Evolutionary conservation across 2,888 invertebrate genomes (phyloP).

Genomic region (Temnothorax unifasciatus): DNA sequence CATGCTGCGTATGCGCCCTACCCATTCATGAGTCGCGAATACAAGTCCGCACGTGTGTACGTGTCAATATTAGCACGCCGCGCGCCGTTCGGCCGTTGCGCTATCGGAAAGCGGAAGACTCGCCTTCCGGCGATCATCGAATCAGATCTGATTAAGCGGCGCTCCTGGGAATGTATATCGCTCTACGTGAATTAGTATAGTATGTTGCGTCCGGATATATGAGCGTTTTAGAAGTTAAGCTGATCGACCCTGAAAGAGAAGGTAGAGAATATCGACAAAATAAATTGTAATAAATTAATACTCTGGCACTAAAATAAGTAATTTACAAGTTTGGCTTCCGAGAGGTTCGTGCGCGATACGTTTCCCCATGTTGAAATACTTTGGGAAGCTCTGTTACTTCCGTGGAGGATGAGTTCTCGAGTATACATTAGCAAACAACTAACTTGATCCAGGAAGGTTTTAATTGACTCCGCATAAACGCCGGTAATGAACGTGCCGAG

Average conservation of each 20-base stretch:
- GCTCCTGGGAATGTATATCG: not conserved
- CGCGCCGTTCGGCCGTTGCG: not conserved
- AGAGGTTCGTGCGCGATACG: too few relatives aligned
- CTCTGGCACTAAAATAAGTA: not conserved
- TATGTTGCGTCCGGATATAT: not conserved
- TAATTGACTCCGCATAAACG: constrained; percentile 6
- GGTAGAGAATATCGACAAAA: not conserved
- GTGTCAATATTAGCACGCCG: constrained; percentile 14
- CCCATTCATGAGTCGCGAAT: constrained; percentile 65
- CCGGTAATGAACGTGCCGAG: not conserved
- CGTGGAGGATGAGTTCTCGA: not conserved
- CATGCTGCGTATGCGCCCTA: not conserved
- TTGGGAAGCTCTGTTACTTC: not conserved
- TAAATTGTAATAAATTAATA: too few relatives aligned
- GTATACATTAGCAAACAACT: constrained; percentile 1
- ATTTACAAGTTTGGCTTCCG: too few relatives aligned
- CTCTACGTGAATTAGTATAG: not conserved
- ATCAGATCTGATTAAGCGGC: constrained; percentile 16
- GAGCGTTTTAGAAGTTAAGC: not conserved
- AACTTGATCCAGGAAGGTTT: not conserved
- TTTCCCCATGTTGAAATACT: not conserved
- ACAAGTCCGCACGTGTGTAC: not conserved
- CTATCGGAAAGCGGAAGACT: constrained; percentile 29
- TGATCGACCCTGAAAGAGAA: not conserved
- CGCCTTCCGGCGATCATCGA: constrained; percentile 6